Conservation (phyloP, 2,113 vertebrate species). For the Ciconia stormi region DNA sequence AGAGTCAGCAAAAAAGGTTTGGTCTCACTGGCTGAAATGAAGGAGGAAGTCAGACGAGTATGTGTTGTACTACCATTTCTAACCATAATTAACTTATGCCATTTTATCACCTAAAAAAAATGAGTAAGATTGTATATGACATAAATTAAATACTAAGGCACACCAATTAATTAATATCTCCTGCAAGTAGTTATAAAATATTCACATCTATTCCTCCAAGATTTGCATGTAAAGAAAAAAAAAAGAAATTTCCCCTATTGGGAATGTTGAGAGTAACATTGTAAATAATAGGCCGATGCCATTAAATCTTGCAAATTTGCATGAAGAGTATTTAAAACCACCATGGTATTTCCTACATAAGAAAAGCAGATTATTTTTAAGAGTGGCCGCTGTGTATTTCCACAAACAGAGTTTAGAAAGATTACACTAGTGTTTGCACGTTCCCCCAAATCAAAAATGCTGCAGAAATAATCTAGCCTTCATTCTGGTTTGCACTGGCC, state of each 20-base stretch:
- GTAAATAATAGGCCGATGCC: neutral
- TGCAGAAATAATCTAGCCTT: neutral
- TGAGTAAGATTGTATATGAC: neutral
- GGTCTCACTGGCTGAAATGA: neutral
- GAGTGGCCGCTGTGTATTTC: neutral
- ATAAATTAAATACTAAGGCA: neutral
- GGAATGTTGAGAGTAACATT: neutral
- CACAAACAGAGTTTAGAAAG: neutral
- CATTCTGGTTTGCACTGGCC: neutral
- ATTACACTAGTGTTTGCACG: neutral
- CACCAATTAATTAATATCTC: neutral
- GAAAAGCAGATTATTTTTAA: neutral
- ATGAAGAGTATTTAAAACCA: neutral
- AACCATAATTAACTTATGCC: neutral
- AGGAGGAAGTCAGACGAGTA: neutral
- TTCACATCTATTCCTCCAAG: neutral
- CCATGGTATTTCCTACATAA: neutral
- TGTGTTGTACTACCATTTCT: neutral
- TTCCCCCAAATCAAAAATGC: neutral
- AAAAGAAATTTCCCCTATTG: neutral
- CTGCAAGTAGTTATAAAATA: neutral
- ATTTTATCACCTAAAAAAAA: neutral
- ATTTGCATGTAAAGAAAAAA: neutral
- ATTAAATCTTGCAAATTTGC: neutral
- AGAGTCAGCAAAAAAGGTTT: neutral